Base-by-base conservation (phyloP, 1,140 invertebrate species). In the Dryas iulia region DNA sequence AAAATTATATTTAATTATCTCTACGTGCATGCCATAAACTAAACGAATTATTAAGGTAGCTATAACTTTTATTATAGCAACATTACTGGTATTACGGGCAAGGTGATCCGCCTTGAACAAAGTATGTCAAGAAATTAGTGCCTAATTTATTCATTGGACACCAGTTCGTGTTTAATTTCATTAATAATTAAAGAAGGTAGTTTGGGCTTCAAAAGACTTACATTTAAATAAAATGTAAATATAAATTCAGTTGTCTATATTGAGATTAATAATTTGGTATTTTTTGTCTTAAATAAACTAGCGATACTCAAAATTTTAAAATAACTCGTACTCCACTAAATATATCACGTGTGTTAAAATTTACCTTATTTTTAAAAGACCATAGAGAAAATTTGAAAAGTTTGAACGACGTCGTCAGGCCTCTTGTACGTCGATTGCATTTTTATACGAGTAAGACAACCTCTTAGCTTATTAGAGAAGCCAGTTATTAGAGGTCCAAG, bases 121-220 rank as follows among this genome's bases (percentile, higher is more conserved):
- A 90, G 79, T 89, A 76, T 89, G 86, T 88, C 85, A 88, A 90
- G 86, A 87, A 87, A 89, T 90, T 89, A 88, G 79, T 83, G 74
- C 84, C 84, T 89, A 90, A 90, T 89, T 87, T 90, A 88, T 88
- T 89, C 88, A 87, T 90, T 84, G 79, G 75, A 67, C 74, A 47
- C 65, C 66, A 71, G 76, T 80, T 86, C 83, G 81, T 83, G 80
- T 84, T 83, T 83, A 77, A 83, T 83, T 86, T 82, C 80, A 82
- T 81, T 82, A 83, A 78, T 76, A 80, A 18, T 14, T 47, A 21
- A 39, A 18, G 35, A 10, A 47, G 35, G 5, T 47, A 21, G 14
- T n/a, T n/a, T n/a, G n/a, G n/a, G n/a, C n/a, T n/a, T n/a, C n/a
- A n/a, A n/a, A n/a, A n/a, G n/a, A n/a, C n/a, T n/a, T n/a, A n/a